Conservation (phyloP, 2,113 vertebrate genomes). For the Megalops atlanticus region DNA sequence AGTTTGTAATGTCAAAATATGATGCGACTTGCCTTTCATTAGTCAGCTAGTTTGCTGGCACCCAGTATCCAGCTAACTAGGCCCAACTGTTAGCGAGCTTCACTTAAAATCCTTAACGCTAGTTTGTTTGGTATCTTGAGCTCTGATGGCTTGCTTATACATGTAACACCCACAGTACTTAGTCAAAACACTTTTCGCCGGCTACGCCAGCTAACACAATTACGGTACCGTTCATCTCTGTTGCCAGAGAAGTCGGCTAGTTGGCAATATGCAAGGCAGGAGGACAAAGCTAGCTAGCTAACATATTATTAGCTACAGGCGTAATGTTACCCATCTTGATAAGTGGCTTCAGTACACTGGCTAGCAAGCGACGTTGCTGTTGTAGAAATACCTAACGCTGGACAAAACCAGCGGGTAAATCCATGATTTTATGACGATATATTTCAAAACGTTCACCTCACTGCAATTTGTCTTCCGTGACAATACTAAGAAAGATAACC, state of each 20-base stretch:
- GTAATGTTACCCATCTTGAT: no score
- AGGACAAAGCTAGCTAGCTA: not conserved
- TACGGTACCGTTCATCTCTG: not conserved
- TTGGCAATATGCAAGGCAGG: not conserved
- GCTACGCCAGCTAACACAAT: not conserved
- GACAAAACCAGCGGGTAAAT: no score
- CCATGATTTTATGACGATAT: no score
- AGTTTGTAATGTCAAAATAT: not conserved
- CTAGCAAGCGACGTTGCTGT: not conserved
- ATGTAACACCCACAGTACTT: no score
- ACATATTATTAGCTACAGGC: conserved; percentile 24
- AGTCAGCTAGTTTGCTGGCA: not conserved
- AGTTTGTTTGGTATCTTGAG: no score
- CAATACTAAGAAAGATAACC: not conserved
- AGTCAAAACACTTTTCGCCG: no score
- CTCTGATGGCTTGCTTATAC: no score
- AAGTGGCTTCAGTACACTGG: no score
- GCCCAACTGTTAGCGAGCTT: no score
- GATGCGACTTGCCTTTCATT: not conserved
- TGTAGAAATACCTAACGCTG: no score
- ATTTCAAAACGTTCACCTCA: not conserved
- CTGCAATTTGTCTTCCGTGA: no score
- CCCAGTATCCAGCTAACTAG: not conserved
- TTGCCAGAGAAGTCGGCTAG: not conserved
- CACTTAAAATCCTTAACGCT: no score